Percentiles rank a stretch among this genome's conserved stretches.
Conservation (phyloP, 2,797 vertebrate genomes). For the Taeniopygia guttata region DNA sequence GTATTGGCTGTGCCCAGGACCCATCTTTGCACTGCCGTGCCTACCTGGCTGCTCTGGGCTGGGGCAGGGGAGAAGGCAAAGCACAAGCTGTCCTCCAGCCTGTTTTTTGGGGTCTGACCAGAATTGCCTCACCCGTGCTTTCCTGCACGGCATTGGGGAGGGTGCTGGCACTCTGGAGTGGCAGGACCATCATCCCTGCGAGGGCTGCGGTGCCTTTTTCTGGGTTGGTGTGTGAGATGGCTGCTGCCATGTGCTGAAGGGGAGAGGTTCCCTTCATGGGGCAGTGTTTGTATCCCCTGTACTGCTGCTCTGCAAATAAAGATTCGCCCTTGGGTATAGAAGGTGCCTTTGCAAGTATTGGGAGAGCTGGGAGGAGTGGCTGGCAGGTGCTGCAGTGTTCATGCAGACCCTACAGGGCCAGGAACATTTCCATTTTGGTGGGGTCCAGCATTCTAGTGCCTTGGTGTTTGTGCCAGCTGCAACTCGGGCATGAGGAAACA, state of each 20-base stretch:
- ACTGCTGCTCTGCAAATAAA: constrained; percentile 70
- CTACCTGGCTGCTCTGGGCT: neutral
- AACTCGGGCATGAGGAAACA: neutral
- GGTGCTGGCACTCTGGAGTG: neutral
- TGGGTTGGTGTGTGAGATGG: neutral
- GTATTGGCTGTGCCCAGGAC: neutral
- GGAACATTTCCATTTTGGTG: rapidly evolving
- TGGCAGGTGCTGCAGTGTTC: neutral
- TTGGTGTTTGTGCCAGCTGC: neutral
- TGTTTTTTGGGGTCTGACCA: neutral
- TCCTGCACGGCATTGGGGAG: neutral
- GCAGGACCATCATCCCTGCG: neutral
- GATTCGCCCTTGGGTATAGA: neutral
- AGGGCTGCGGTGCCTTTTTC: neutral
- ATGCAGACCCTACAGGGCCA: neutral
- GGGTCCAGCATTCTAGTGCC: neutral
- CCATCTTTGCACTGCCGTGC: neutral
- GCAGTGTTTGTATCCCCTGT: neutral
- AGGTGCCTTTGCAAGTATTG: neutral
- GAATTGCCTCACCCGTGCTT: neutral
- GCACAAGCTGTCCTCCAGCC: neutral
- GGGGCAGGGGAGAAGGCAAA: neutral
- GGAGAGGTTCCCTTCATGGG: neutral
- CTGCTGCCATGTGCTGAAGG: neutral
- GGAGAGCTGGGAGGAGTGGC: neutral